phyloP scores from a whole-genome alignment of 1,140 invertebrate genomes.

The Popillia japonica region DNA sequence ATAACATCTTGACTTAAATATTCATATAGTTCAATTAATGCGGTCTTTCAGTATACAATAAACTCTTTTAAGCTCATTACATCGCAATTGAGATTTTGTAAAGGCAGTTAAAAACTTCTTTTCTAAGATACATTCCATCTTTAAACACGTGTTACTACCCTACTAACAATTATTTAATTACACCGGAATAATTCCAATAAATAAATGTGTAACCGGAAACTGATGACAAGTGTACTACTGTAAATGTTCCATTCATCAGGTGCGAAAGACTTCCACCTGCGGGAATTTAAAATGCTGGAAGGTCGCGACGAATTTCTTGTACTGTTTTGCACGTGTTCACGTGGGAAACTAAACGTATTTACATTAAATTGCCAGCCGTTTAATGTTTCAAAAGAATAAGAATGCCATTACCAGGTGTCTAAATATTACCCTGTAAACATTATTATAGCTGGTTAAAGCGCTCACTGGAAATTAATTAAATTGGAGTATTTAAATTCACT shows the following conservation, averaged over 20 bases:
- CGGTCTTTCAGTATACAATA: no score
- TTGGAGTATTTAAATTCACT: no score
- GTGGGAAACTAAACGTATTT: not conserved
- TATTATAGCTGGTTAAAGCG: no score
- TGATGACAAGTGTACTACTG: not conserved
- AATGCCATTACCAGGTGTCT: no score
- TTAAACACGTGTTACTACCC: not conserved
- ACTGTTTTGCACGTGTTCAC: constrained; percentile 24
- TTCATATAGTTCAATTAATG: no score
- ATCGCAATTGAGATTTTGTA: not conserved
- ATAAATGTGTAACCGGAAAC: constrained; percentile 12
- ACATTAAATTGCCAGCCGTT: no score
- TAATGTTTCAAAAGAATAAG: no score
- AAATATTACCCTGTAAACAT: no score
- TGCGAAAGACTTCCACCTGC: constrained; percentile 17
- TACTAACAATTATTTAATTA: not conserved
- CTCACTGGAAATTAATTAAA: no score
- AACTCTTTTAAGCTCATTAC: no score
- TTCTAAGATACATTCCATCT: not conserved
- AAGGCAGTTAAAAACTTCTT: not conserved
- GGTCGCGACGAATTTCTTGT: not conserved
- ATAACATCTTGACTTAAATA: no score
- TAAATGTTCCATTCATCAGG: not conserved
- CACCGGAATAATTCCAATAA: not conserved
- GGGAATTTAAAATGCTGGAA: not conserved